Conservation (phyloP, 2,888 invertebrate genomes). For the Chalcis sispes region DNA sequence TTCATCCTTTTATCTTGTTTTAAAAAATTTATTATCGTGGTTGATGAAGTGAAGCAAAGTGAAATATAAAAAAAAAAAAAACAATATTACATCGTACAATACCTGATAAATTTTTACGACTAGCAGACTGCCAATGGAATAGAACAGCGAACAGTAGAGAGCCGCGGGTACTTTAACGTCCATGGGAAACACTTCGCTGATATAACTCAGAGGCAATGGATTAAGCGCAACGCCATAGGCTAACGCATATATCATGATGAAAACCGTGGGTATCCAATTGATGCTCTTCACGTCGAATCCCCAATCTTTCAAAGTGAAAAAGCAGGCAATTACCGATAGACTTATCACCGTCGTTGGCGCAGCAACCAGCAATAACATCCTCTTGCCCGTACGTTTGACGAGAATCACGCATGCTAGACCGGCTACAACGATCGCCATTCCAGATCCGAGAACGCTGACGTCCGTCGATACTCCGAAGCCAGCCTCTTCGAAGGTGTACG, state of each 20-base stretch:
- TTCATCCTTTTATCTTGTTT: background rate
- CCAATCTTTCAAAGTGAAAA: slow-evolving; percentile 65
- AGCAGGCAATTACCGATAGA: slow-evolving; percentile 65
- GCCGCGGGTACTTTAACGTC: slow-evolving; percentile 73
- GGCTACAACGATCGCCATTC: slow-evolving; percentile 68
- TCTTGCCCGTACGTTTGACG: slow-evolving; percentile 69
- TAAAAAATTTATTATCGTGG: background rate
- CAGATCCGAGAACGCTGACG: slow-evolving; percentile 67
- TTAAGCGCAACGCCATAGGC: slow-evolving; percentile 72
- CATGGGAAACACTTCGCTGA: slow-evolving; percentile 72
- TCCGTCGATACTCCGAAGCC: slow-evolving; percentile 69
- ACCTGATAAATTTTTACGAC: slow-evolving; percentile 73
- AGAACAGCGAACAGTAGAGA: slow-evolving; percentile 70
- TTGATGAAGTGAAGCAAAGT: background rate
- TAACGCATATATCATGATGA: slow-evolving; percentile 69
- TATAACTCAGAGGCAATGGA: slow-evolving; percentile 72
- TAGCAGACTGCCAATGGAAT: slow-evolving; percentile 67
- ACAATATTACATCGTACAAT: slow-evolving; percentile 15
- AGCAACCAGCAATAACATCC: slow-evolving; percentile 66
- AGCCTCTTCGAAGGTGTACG: slow-evolving; percentile 69
- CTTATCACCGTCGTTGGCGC: slow-evolving; percentile 66
- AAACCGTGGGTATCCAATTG: slow-evolving; percentile 70
- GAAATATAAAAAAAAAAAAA: slow-evolving; percentile 3
- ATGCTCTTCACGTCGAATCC: slow-evolving; percentile 65
- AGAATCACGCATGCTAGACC: slow-evolving; percentile 69